Evolutionary conservation across 2,888 invertebrate species (phyloP).

Genomic region (Megastigmus dorsalis): DNA sequence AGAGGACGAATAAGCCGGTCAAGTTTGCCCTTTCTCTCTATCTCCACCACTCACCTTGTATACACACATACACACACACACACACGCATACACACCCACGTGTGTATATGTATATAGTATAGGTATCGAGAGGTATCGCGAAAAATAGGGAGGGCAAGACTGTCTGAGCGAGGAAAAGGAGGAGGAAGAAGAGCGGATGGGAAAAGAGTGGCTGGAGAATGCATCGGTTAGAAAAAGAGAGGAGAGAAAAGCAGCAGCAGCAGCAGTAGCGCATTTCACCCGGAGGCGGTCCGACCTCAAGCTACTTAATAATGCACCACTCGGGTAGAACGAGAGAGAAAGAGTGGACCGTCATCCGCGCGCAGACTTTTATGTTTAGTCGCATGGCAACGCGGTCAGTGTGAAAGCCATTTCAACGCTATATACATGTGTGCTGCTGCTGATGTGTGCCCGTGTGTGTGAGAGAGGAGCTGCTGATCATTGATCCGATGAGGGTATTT

Average conservation of each 20-base stretch:
- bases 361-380: background rate
- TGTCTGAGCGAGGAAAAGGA: too few species aligned
- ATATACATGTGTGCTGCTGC: background rate
- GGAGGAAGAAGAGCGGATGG: too few species aligned
- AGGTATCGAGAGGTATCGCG: background rate
- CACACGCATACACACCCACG: too few species aligned
- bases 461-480: background rate
- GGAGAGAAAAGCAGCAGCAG: slow-evolving; percentile 2
- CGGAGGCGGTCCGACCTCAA: slow-evolving; percentile 1
- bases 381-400: background rate
- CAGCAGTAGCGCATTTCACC: background rate
- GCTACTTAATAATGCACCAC: slow-evolving; percentile 25
- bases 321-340: too few species aligned
- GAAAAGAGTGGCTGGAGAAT: background rate
- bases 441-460: background rate
- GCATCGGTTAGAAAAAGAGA: slow-evolving; percentile 1
- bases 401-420: background rate
- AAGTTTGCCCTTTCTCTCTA: background rate
- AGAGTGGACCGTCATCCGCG: slow-evolving; percentile 13
- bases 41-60: background rate
- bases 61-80: too few species aligned
- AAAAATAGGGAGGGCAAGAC: too few species aligned
- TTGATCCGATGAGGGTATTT: slow-evolving; percentile 14
- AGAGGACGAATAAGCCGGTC: slow-evolving; percentile 24
- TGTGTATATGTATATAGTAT: too few species aligned